These are phyloP conservation scores for Noctua pronuba DNA, from an alignment of 2,888 invertebrate species.

Conservation along the genomic window DNA sequence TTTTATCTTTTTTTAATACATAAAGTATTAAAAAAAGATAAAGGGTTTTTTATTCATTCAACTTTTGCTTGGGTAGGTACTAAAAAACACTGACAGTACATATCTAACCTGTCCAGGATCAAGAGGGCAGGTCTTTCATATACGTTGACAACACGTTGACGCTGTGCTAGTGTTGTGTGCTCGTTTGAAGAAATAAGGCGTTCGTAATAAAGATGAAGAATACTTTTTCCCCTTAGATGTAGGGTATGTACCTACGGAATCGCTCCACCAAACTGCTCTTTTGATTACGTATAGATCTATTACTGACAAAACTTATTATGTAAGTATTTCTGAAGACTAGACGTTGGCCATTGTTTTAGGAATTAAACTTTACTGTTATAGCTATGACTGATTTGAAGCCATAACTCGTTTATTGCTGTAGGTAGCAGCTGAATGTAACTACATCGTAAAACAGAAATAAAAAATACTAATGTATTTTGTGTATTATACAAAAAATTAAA, in stretches of 20 bases:
- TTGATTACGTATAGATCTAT: not conserved
- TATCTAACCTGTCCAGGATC: not conserved
- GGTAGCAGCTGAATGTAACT: slow-evolving; percentile 6
- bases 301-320: not conserved
- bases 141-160: not conserved
- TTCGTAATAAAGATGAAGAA: not conserved
- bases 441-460: slow-evolving; percentile 23
- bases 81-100: not conserved
- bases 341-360: slow-evolving; percentile 2
- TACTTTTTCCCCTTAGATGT: not conserved
- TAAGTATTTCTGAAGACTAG: not conserved
- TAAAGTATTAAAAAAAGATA: too few species aligned
- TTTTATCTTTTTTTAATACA: too few species aligned
- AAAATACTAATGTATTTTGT: not conserved
- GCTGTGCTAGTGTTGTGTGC: not conserved
- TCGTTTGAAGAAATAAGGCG: not conserved
- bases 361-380: slow-evolving; percentile 8
- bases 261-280: not conserved
- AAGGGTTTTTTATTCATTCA: not conserved
- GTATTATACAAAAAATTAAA: not conserved
- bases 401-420: slow-evolving; percentile 17
- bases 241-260: not conserved
- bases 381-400: not conserved
- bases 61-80: not conserved
- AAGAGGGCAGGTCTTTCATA: not conserved